Evolutionary conservation across 64 coral and sea anemone genomes (phyloP).

Genomic region (Actinia equina): DNA sequence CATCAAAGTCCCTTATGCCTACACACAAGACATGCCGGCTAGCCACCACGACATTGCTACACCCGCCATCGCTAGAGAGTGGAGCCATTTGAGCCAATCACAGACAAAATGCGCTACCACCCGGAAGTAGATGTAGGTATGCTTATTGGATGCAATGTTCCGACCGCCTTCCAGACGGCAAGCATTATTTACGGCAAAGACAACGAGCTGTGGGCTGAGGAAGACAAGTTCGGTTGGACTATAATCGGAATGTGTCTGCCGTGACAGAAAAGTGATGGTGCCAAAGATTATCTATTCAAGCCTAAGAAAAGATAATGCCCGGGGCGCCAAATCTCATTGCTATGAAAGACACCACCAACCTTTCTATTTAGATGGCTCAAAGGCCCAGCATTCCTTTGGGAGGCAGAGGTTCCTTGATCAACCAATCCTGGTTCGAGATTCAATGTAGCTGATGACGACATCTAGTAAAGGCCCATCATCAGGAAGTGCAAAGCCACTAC

Average conservation of each 20-base stretch:
- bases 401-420: slow-evolving; percentile 5
- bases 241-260: too few species aligned
- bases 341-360: too few species aligned
- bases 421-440: neutral
- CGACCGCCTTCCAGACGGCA: slow-evolving; percentile 30
- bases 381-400: slow-evolving; percentile 35
- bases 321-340: too few species aligned
- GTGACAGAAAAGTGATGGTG: too few species aligned
- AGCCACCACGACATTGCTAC: slow-evolving; percentile 20
- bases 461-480: slow-evolving; percentile 22
- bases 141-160: slow-evolving; percentile 45
- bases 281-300: too few species aligned
- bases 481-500: neutral
- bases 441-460: slow-evolving; percentile 3
- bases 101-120: slow-evolving; percentile 22
- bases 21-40: slow-evolving; percentile 33
- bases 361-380: slow-evolving; percentile 35
- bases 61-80: slow-evolving; percentile 20
- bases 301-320: too few species aligned
- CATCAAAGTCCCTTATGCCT: slow-evolving; percentile 18
- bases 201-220: too few species aligned
- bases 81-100: slow-evolving; percentile 42
- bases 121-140: slow-evolving; percentile 29
- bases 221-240: too few species aligned
- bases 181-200: too few species aligned